Percentiles rank a stretch among this genome's conserved stretches.
These are phyloP conservation scores for fruit fly (Drosophila melanogaster) DNA, from an alignment of 1,140 invertebrate genomes.

Conservation along the genomic window DNA sequence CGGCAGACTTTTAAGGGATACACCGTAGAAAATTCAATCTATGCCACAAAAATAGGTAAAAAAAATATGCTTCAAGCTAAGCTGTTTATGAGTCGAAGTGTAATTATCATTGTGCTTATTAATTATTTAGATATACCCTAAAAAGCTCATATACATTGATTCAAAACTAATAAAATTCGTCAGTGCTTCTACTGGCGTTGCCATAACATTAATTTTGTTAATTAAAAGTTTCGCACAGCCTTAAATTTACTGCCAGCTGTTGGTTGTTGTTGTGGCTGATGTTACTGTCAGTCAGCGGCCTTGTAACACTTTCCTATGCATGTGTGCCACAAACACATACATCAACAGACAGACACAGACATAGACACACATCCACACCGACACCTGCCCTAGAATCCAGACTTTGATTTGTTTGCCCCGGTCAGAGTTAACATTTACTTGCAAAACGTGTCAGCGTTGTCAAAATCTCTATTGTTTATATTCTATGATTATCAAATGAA, in stretches of 20 bases:
- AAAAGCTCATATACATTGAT: too few species aligned
- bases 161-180: not conserved
- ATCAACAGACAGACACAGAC: not conserved
- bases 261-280: constrained; percentile 29
- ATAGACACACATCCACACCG: constrained; percentile 19
- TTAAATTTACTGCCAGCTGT: constrained; percentile 69
- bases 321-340: constrained; percentile 5
- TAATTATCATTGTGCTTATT: too few species aligned
- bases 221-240: constrained; percentile 75
- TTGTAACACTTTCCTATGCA: constrained; percentile 38
- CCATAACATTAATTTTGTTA: constrained; percentile 81
- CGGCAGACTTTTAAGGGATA: constrained; percentile 4
- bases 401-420: constrained; percentile 50
- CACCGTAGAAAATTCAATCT: constrained; percentile 4
- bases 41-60: not conserved
- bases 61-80: too few species aligned
- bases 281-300: constrained; percentile 38
- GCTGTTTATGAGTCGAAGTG: not conserved
- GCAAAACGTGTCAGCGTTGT: constrained; percentile 44
- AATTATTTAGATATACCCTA: too few species aligned
- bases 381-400: constrained; percentile 49
- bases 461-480: not conserved
- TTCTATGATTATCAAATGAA: constrained; percentile 15
- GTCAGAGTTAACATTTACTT: constrained; percentile 60
- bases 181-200: constrained; percentile 37